Evolutionary conservation across 2,888 invertebrate genomes (phyloP).

Genomic region (Chrysolina oricalcia): DNA sequence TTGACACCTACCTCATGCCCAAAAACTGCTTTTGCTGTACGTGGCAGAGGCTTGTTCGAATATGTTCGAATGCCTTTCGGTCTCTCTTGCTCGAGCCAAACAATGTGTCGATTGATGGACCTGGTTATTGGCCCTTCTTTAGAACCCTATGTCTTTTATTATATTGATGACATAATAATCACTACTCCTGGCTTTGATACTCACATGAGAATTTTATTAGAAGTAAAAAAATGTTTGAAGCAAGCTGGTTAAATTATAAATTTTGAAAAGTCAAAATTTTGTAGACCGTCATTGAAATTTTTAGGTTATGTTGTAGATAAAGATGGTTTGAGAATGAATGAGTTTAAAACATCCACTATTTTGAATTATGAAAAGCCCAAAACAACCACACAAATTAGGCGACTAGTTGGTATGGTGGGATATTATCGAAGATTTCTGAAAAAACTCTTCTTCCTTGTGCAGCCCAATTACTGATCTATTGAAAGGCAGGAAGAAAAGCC

Average conservation of each 20-base stretch:
- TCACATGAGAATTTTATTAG: slow-evolving; percentile 24
- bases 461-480: slow-evolving; percentile 46
- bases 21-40: background rate
- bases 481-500: slow-evolving; percentile 46
- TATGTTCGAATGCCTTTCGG: no score
- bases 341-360: slow-evolving; percentile 42
- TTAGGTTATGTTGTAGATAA: background rate
- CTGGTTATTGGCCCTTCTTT: slow-evolving; percentile 23
- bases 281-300: background rate
- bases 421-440: slow-evolving; percentile 44
- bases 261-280: slow-evolving; percentile 32
- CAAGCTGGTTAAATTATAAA: slow-evolving; percentile 7
- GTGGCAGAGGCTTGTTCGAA: no score
- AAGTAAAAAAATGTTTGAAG: background rate
- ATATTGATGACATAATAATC: slow-evolving; percentile 48
- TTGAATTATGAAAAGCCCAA: background rate
- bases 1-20: slow-evolving; percentile 23
- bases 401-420: slow-evolving; percentile 36
- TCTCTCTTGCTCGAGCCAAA: no score
- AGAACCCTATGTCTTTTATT: slow-evolving; percentile 33
- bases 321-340: slow-evolving; percentile 32
- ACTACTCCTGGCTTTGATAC: slow-evolving; percentile 31
- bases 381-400: slow-evolving; percentile 26
- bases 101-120: slow-evolving; percentile 41
- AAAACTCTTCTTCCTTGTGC: slow-evolving; percentile 34